Base-by-base conservation (phyloP, 2,113 vertebrate genomes). In the Chelonoidis abingdonii region DNA sequence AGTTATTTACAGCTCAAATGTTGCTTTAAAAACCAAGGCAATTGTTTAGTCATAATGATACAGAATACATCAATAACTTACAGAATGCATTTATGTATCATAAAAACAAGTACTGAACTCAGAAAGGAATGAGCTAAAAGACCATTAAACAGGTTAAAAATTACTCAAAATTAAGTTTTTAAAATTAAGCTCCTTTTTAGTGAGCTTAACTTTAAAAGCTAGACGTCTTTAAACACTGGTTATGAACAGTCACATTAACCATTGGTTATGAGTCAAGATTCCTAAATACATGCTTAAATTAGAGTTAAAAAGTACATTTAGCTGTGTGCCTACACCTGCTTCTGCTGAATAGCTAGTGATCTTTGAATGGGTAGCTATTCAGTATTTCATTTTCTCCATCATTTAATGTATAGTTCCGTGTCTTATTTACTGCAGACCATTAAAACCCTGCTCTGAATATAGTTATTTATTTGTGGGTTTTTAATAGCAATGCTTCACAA, bases 1-100 rank as follows among this genome's bases (percentile, higher is more conserved):
- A 86, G 5, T 81, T 95, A 72, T 95, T 88, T 91, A 49, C 65
- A 84, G 54, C 21, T 96, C 44, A 93, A 89, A 79, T 93, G 86
- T 12, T n/a, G 41, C 19, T 57, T 80, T 57, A 13, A 83, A 87
- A 44, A 81, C 27, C 78, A 83, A 62, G 57, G 27, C 62, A 80
- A 59, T 27, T 62, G 27, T 62, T 57, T 88, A 88, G 86, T 44
- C 44, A 29, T 92, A 83, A 88, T 62, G 56, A 72, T n/a, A 35
- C 86, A 47, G 53, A 91, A 91, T 35, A n/a, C 0, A 47, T 41
- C 41, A 41, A 41, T 41, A 41, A 41, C 41, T 41, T 41, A 41
- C 41, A 4, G 41, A 41, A 41, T 41, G 41, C 41, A 41, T 41
- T 41, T 41, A 41, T 91, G 80, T 76, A 52, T 19, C 10, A 80